These are phyloP conservation scores for Catocala fraxini DNA, from an alignment of 2,888 invertebrate species.

Conservation along the genomic window DNA sequence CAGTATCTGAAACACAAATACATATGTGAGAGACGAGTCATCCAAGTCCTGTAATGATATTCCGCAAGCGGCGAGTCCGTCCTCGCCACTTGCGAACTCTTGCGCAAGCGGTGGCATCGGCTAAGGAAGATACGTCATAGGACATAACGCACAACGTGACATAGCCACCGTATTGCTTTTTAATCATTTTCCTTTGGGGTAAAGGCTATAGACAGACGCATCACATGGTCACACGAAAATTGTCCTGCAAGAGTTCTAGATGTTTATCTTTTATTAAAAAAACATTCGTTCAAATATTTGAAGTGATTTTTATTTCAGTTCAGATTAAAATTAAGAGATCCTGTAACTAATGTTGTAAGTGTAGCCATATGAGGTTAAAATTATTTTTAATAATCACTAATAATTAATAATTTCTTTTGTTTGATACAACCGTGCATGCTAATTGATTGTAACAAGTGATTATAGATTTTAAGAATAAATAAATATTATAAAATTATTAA, in stretches of 20 bases:
- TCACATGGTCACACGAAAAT: conserved; percentile 50
- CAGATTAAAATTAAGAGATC: too few relatives aligned
- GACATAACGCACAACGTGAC: conserved; percentile 72
- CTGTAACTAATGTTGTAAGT: too few relatives aligned
- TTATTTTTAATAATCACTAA: too few relatives aligned
- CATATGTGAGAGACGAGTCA: conserved; percentile 37
- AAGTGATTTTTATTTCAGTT: too few relatives aligned
- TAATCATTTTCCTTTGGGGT: conserved; percentile 75
- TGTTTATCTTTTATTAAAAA: background rate
- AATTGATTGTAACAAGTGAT: too few relatives aligned
- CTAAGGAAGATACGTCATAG: conserved; percentile 71
- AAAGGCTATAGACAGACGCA: conserved; percentile 49
- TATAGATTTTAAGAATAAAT: too few relatives aligned
- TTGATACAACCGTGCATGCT: too few relatives aligned
- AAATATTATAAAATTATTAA: too few relatives aligned
- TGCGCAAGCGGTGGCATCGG: conserved; percentile 52
- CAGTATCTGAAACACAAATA: background rate
- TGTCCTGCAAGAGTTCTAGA: conserved; percentile 20
- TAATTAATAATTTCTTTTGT: too few relatives aligned
- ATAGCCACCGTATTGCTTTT: conserved; percentile 72
- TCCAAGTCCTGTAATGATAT: conserved; percentile 65
- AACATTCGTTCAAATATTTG: too few relatives aligned
- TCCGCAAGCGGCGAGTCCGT: conserved; percentile 62
- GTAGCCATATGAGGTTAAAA: too few relatives aligned
- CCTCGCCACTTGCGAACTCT: conserved; percentile 60